Base-by-base conservation (phyloP, 1,140 invertebrate genomes). In the Aphidius ervi region DNA sequence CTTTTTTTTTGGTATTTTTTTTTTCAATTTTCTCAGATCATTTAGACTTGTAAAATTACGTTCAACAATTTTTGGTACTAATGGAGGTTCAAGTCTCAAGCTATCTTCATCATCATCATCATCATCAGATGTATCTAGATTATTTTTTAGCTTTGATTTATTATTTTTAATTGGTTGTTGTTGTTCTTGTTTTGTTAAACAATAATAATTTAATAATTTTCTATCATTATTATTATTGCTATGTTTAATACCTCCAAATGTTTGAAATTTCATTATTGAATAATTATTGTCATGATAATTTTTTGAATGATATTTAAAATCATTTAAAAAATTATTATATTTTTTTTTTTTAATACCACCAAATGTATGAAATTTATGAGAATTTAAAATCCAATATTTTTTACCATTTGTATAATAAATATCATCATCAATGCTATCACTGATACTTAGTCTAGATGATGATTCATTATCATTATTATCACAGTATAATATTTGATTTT, bases 1-100 rank as follows among this genome's bases (percentile, higher is more conserved):
- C 48, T 31, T 49, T 10, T 42, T 54, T 54, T 54, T 54, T 10
- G 52, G 31, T 6, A 40, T 54, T 54, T 42, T 40, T 54, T 40
- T 40, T 54, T 40, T 5, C 5, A 10, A 9, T 42, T 57, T 43
- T 59, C 65, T 66, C 9, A 73, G 60, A 16, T 74, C 69, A 37
- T 55, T 63, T 10, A 77, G 60, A 41, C 59, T 74, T 54, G 77
- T 64, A 43, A 74, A 76, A 9, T 59, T 69, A 46, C 60, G 68
- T 48, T 78, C 70, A 9, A 75, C 61, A 40, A 80, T 68, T 63
- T 79, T 63, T 5, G 76, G 70, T 4, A 74, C 59, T 42, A 66
- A 59, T 0, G 76, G 77, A 9, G 72, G 70, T 49, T 72, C 67
- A 16, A 77, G 55, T 63, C 68, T 66, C 39, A 73, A 61, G 23